These are phyloP conservation scores for Hozukius guyotensis DNA, from an alignment of 2,797 vertebrate species.

Conservation along the genomic window DNA sequence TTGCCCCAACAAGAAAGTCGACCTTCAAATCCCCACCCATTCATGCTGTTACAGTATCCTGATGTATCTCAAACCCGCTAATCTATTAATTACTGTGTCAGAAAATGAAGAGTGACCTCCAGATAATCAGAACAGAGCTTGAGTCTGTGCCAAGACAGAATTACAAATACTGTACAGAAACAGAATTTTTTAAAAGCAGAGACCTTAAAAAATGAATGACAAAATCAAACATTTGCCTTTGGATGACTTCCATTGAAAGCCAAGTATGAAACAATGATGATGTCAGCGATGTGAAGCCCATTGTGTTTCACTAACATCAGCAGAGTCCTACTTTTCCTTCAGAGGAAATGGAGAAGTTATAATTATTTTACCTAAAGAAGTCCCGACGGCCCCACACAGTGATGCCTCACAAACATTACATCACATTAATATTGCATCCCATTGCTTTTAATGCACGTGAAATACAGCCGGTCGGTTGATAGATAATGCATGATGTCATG, in stretches of 20 bases:
- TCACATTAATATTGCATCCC: conserved; percentile 53
- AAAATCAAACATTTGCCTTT: conserved; percentile 20
- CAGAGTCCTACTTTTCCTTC: conserved; percentile 6
- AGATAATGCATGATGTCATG: conserved; percentile 18
- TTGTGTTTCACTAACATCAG: conserved; percentile 35
- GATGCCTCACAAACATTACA: conserved; percentile 37
- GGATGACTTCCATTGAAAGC: conserved; percentile 6
- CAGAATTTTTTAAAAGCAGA: background rate
- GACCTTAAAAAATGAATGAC: background rate
- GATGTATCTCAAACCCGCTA: background rate
- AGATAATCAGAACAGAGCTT: background rate
- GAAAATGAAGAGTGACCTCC: conserved; percentile 1
- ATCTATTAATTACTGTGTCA: background rate
- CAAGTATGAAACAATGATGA: background rate
- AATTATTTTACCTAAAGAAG: conserved; percentile 9
- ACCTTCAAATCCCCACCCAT: conserved; percentile 17
- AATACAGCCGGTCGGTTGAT: conserved; percentile 3
- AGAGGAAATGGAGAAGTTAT: conserved; percentile 9
- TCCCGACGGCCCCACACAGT: background rate
- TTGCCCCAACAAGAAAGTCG: background rate
- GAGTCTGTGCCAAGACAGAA: background rate
- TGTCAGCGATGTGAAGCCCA: conserved; percentile 5
- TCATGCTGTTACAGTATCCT: background rate
- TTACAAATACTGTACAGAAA: conserved; percentile 13
- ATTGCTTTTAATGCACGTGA: conserved; percentile 39